Evolutionary conservation across 2,797 vertebrate genomes (phyloP), one percentile per base, ranked within the genome.

Genomic region (Periparus ater): DNA sequence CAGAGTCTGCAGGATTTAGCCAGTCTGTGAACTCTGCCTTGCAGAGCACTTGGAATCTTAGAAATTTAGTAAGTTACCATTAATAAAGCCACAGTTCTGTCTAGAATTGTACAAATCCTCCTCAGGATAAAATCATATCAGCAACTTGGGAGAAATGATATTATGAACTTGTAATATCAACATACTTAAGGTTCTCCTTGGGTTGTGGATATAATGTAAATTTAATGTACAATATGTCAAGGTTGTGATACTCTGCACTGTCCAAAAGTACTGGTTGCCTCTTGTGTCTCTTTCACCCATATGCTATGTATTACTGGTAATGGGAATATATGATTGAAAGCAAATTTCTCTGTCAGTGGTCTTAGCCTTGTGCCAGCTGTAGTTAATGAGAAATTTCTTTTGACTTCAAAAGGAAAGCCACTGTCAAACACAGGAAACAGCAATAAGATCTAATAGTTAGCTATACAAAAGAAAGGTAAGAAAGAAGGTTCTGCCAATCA

Each of bases 311-410:
- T 90, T 90, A 87, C 12, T 87, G 34, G 19, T 85, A 95, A 26
- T 66, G 26, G 67, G 45, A 95, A 94, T 87, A 66, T 55, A 85
- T 62, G 81, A 96, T 62, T 75, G 73, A 95, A 96, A 96, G 85
- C 57, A 96, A 93, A 94, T 96, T 91, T 96, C 89, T 94, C 94
- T 95, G 82, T 94, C 92, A 91, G 73, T 92, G 57, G 53, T 91
- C 54, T 87, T 53, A 87, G 63, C 17, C 23, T 87, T 65, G 19
- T 68, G 72, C 72, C 86, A 92, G 38, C 50, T 85, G 78, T 68
- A 89, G 54, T 50, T 89, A 87, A 93, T 67, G 30, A 85, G 34
- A 81, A 85, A 77, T 68, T 85, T 76, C 63, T 67, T 92, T 63
- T 57, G 27, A 65, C 57, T 96, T 93, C 77, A 89, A 63, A 82